phyloP scores from a whole-genome alignment of 2,888 invertebrate genomes.

The Andrena minutula region DNA sequence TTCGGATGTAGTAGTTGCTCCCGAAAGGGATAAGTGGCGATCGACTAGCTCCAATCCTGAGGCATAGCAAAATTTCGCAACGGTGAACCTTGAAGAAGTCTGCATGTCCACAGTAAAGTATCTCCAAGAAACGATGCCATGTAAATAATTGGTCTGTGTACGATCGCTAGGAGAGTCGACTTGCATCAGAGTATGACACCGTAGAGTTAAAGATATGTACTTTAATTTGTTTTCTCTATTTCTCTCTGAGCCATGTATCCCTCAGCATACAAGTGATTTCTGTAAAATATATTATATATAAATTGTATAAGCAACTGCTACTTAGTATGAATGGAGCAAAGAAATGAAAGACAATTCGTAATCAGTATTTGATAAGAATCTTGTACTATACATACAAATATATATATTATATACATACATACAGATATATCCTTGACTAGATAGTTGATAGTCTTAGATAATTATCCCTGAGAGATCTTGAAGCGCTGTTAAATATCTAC shows the following conservation, averaged over 20 bases:
- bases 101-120: conserved; percentile 67
- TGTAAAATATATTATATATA: conserved; percentile 33
- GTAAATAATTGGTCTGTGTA: conserved; percentile 54
- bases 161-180: conserved; percentile 44
- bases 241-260: conserved; percentile 9
- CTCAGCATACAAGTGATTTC: conserved; percentile 26
- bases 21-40: conserved; percentile 22
- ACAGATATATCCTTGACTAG: conserved; percentile 29
- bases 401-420: not conserved
- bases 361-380: conserved; percentile 41
- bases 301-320: not conserved
- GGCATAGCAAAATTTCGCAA: conserved; percentile 34
- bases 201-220: conserved; percentile 38
- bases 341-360: conserved; percentile 20
- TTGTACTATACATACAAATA: conserved; percentile 22
- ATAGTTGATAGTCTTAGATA: conserved; percentile 51
- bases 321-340: conserved; percentile 11
- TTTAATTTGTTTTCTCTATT: not conserved
- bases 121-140: conserved; percentile 33
- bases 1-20: not conserved
- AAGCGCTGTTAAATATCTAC: conserved; percentile 16
- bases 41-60: conserved; percentile 47
- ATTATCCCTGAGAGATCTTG: conserved; percentile 46
- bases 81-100: conserved; percentile 41
- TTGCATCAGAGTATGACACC: conserved; percentile 56